Evolutionary conservation across 2,113 vertebrate genomes (phyloP), one percentile per base, ranked within the genome.

Genomic region (Ptilorrhoa leucosticta): DNA sequence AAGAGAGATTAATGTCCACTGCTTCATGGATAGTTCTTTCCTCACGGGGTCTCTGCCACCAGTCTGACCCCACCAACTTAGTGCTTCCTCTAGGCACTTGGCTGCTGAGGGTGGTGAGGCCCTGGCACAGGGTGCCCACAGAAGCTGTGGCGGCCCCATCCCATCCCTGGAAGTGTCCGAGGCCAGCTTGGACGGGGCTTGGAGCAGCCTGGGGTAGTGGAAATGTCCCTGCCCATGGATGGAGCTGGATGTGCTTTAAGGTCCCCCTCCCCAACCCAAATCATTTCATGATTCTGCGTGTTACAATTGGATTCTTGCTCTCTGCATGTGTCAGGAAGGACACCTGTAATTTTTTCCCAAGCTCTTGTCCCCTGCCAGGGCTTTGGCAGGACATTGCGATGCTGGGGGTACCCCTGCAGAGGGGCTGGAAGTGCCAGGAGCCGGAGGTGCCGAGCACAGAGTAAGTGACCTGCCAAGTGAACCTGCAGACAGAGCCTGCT

Each of bases 111-210:
- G 17, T 65, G 58, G 8, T 0, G 3, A 51, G 37, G 58, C 77
- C 58, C 58, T 81, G 68, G 60, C 60, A 89, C 33, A 50, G 20
- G 48, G 0, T 72, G 37, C 15, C 26, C 47, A 30, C 28, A 3
- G 47, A 19, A 53, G 23, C 57, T 72, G 50, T 65, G 51, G 33
- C 15, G 1, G 58, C 35, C 27, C 51, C 60, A 28, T 66, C 27
- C 51, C 60, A 28, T 66, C 44, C 68, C 60, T 66, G 51, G 6
- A 13, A 33, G 23, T 65, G 68, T 39, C 27, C 77, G 65, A n/a
- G 44, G 37, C 44, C 51, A 20, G 51, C 4, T 0, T 72, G 35
- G 42, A 56, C 0, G 0, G 50, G 35, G 26, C 35, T 65, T 50
- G 23, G 60, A 51, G 60, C 23, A 51, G 0, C 4, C 23, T 30